Evolutionary conservation across 2,113 vertebrate species (phyloP), one percentile per base, ranked within the genome.

Genomic region (Caloenas nicobarica): DNA sequence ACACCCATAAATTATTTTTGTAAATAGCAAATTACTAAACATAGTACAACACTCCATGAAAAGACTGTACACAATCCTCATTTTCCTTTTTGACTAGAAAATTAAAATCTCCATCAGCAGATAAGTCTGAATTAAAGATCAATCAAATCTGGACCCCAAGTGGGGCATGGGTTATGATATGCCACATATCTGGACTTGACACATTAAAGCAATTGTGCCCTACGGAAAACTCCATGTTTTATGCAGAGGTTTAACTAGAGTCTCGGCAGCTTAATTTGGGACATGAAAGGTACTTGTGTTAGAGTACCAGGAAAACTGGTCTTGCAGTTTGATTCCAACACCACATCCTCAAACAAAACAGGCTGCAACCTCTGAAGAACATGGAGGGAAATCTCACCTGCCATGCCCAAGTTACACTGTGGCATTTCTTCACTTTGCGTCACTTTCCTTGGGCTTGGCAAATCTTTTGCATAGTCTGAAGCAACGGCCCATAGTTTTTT

Each of bases 401-500:
- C 99, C 98, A 99, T 99, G 83, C 97, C 99, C 73, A 99, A 99
- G 97, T 99, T 99, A 58, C 99, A 98, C 93, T 99, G 99, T 93
- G 99, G 99, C 97, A 98, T 98, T 96, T 98, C 98, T 98, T 99
- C 99, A 57, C 97, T 97, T 98, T 99, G 98, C 88, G 98, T 94
- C 74, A 96, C 93, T 97, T 99, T 99, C 97, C 98, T 99, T 76
- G 98, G 98, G 92, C 98, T 98, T 29, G 99, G 89, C 65, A 98
- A 95, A 70, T 99, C 99, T 98, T 99, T 99, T 79, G 98, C 81
- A 29, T 98, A 95, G 60, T 98, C 99, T 93, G 99, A 98, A 78
- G 99, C 93, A 89, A 99, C 98, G 93, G 99, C 97, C 99, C 99
- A 99, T 18, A 99, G 97, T 77, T 99, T 99, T 97, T 99, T 99